Conservation (phyloP, 2,113 vertebrate species). For the Microtus montanus region DNA sequence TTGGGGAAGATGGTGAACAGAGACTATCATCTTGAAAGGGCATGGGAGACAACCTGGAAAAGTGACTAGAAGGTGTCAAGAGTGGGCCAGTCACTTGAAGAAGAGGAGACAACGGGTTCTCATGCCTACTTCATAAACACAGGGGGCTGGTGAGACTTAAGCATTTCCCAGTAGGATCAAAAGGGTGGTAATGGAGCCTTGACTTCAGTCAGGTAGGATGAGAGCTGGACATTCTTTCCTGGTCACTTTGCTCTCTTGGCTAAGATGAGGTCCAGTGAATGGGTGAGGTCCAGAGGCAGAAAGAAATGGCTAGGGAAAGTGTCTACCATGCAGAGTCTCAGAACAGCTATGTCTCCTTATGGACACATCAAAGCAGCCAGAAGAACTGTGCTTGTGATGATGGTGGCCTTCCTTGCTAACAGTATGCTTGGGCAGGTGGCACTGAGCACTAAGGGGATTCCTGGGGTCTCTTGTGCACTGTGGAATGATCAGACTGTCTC, state of each 20-base stretch:
- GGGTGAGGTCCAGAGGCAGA: neutral
- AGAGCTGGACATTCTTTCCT: neutral
- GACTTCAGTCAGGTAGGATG: neutral
- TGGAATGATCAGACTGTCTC: neutral
- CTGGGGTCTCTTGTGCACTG: neutral
- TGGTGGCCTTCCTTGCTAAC: neutral
- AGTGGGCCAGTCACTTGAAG: neutral
- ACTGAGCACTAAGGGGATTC: neutral
- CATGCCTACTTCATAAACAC: neutral
- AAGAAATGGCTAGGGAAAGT: neutral
- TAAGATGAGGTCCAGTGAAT: neutral
- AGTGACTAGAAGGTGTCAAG: neutral
- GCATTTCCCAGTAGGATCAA: neutral
- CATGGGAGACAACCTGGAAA: neutral
- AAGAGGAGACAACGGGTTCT: neutral
- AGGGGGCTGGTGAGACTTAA: neutral
- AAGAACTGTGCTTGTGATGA: too few relatives aligned
- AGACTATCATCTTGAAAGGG: neutral
- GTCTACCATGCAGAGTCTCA: neutral
- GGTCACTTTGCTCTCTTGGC: neutral
- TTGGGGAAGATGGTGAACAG: neutral
- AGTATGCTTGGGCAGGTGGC: neutral
- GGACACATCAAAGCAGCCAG: neutral
- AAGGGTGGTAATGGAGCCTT: neutral
- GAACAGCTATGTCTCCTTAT: neutral